phyloP scores from a whole-genome alignment of 2,888 invertebrate species.

The Apoda limacodes region DNA sequence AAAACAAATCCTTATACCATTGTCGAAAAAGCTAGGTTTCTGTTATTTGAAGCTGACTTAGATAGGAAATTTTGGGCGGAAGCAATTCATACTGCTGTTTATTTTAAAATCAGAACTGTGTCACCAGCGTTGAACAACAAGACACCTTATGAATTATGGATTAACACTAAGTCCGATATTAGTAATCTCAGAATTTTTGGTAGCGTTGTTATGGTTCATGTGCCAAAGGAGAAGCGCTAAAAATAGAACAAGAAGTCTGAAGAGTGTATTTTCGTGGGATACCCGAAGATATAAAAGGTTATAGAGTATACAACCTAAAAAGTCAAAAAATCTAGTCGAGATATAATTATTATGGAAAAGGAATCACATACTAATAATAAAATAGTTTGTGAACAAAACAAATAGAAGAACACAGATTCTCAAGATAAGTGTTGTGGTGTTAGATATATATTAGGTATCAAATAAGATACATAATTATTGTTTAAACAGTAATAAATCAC shows the following conservation, averaged over 20 bases:
- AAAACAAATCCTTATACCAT: slow-evolving; percentile 14
- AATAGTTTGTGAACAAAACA: no score
- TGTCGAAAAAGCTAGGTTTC: slow-evolving; percentile 6
- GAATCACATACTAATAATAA: no score
- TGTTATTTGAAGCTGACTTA: slow-evolving; percentile 7
- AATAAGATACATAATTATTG: no score
- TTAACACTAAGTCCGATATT: slow-evolving; percentile 9
- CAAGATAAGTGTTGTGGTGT: no score
- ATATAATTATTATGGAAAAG: no score
- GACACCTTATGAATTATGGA: slow-evolving; percentile 8
- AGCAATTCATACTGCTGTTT: slow-evolving; percentile 11
- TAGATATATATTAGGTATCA: no score
- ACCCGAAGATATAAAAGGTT: slow-evolving; percentile 5
- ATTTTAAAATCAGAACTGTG: slow-evolving; percentile 8
- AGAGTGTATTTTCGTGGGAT: background rate
- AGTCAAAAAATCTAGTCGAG: no score
- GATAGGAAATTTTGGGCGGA: slow-evolving; percentile 6
- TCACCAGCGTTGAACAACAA: slow-evolving; percentile 10
- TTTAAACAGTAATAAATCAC: no score
- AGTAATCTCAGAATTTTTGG: slow-evolving; percentile 11
- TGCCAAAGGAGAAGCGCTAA: slow-evolving; percentile 7
- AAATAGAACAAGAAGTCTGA: background rate
- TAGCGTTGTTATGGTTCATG: slow-evolving; percentile 9
- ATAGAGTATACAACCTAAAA: slow-evolving; percentile 8
- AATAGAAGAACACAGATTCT: no score